These are phyloP conservation scores for Acrobasis consociella DNA, from an alignment of 2,888 invertebrate species.

Conservation along the genomic window DNA sequence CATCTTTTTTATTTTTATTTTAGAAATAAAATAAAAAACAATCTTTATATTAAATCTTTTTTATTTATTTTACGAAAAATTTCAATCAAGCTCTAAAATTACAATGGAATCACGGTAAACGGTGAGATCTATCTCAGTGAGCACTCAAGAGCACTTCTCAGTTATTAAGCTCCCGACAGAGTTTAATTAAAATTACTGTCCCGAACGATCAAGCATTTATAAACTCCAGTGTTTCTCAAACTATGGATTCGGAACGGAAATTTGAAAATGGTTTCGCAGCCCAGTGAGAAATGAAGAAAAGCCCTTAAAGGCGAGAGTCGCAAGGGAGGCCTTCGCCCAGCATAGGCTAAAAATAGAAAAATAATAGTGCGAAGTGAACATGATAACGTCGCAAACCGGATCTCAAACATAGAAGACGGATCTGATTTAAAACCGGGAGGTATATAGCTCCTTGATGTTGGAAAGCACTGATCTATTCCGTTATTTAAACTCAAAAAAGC, in stretches of 20 bases:
- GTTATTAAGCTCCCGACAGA: not conserved
- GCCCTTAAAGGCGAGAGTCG: no score
- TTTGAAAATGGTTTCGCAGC: not conserved
- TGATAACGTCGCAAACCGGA: no score
- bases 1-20: no score
- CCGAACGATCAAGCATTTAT: constrained; percentile 2
- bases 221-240: not conserved
- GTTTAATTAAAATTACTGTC: constrained; percentile 11
- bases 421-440: no score
- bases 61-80: not conserved
- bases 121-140: not conserved
- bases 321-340: no score
- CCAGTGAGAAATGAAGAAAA: no score
- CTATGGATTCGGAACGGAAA: not conserved
- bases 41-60: no score
- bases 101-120: constrained; percentile 2
- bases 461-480: not conserved
- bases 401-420: no score
- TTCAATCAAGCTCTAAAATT: not conserved
- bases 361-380: no score
- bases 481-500: constrained; percentile 8
- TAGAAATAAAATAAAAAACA: no score
- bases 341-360: no score
- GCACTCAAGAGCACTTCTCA: not conserved
- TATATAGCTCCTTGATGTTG: not conserved